Conservation (phyloP, 2,113 vertebrate genomes). For the Chaetops frenatus region DNA sequence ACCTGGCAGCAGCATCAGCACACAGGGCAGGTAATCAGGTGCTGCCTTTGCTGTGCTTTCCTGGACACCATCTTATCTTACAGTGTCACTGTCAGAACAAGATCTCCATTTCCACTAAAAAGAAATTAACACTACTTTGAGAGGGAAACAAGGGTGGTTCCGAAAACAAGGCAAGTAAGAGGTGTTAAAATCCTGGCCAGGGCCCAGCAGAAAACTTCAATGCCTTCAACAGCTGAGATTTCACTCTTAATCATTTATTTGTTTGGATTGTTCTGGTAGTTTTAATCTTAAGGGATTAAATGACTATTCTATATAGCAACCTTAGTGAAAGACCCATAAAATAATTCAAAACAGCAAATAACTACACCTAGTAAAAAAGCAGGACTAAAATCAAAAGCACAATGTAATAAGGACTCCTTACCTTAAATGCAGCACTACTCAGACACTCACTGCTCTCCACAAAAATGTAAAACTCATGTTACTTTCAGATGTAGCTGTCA, state of each 20-base stretch:
- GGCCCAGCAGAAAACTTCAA: background rate
- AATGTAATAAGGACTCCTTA: background rate
- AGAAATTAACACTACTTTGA: background rate
- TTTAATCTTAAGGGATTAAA: background rate
- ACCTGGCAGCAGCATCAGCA: background rate
- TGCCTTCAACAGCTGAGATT: background rate
- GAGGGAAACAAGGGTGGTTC: background rate
- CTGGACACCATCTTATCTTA: background rate
- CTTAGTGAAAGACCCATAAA: background rate
- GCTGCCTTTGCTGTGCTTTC: background rate
- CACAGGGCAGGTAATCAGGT: background rate
- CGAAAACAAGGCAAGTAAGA: background rate
- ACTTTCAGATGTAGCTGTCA: background rate
- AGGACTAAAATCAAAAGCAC: background rate
- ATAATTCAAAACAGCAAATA: background rate
- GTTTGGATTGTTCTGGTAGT: background rate
- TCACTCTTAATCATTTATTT: background rate
- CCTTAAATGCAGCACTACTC: background rate
- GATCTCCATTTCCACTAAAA: background rate
- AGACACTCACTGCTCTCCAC: background rate
- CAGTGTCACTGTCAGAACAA: background rate
- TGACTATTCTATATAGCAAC: background rate
- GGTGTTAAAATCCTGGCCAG: background rate
- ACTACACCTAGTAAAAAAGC: background rate
- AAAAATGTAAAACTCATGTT: rapidly evolving